phyloP scores from a whole-genome alignment of 2,888 invertebrate genomes.

The Adelphocoris suturalis region DNA sequence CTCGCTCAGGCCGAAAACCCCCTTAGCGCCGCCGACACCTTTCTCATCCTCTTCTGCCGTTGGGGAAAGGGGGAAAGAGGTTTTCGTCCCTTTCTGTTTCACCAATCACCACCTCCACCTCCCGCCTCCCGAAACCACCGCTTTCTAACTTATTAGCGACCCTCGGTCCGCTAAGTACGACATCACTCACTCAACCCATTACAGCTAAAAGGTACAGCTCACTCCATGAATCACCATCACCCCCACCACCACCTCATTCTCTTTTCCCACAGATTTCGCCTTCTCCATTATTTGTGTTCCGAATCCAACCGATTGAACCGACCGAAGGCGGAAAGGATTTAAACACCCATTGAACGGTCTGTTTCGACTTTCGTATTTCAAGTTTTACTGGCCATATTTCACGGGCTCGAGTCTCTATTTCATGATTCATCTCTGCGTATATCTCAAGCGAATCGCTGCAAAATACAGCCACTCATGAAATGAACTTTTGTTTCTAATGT shows the following conservation, averaged over 20 bases:
- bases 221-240: conserved; percentile 37
- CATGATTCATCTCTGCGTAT: background rate
- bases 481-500: background rate
- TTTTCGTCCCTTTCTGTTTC: conserved; percentile 34
- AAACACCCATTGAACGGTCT: conserved; percentile 12
- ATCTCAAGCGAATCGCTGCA: background rate
- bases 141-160: conserved; percentile 52
- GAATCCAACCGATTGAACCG: conserved; percentile 8
- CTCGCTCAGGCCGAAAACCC: background rate
- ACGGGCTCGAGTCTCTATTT: background rate
- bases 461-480: background rate
- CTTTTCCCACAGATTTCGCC: background rate
- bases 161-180: conserved; percentile 35
- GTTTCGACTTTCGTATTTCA: conserved; percentile 8
- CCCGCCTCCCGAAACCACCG: background rate
- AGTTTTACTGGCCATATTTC: background rate
- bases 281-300: conserved; percentile 28
- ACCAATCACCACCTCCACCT: conserved; percentile 40
- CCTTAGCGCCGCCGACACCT: background rate
- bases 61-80: too few relatives aligned
- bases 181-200: conserved; percentile 48
- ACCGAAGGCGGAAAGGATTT: background rate
- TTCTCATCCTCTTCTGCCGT: background rate
- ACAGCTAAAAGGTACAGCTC: conserved; percentile 44
- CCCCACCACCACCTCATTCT: background rate